Percentiles rank a stretch among this genome's conserved stretches.
phyloP scores from a whole-genome alignment of 1,140 invertebrate species.

The Caenorhabditis tropicalis region DNA sequence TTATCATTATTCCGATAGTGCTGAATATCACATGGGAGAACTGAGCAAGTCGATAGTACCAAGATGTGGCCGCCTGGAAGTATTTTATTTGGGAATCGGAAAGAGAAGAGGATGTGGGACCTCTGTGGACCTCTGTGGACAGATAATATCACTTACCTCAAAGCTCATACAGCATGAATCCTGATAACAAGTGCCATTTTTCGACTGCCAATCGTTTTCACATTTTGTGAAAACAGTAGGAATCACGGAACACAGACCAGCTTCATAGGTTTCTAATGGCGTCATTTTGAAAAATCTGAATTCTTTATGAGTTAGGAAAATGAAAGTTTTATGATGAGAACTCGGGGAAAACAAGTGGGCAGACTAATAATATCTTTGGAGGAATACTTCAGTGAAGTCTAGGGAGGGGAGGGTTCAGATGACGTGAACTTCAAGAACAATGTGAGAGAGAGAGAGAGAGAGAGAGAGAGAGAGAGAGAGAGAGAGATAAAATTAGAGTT shows the following conservation, averaged over 20 bases:
- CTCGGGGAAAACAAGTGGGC: background rate
- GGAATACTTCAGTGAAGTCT: background rate
- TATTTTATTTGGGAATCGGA: background rate
- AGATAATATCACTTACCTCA: too few species aligned
- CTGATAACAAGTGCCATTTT: conserved; percentile 8
- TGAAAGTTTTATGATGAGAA: too few species aligned
- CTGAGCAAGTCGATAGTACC: conserved; percentile 6
- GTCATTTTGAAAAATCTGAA: background rate
- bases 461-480: background rate
- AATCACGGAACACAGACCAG: background rate
- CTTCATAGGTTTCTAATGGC: background rate
- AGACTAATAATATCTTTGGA: background rate
- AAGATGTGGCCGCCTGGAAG: background rate
- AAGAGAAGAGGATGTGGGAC: too few species aligned
- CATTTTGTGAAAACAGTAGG: background rate
- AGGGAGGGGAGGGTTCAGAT: background rate
- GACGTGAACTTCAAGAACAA: background rate
- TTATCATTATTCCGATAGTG: background rate
- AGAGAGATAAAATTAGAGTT: background rate
- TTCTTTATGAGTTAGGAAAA: background rate
- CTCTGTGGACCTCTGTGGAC: too few species aligned
- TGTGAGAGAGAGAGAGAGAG: too few species aligned
- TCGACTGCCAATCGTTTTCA: conserved; percentile 2
- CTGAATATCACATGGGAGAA: conserved; percentile 22
- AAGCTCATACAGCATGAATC: conserved; percentile 31